Evolutionary conservation across 2,113 vertebrate genomes (phyloP), one percentile per base, ranked within the genome.

Genomic region (Trachemys scripta): DNA sequence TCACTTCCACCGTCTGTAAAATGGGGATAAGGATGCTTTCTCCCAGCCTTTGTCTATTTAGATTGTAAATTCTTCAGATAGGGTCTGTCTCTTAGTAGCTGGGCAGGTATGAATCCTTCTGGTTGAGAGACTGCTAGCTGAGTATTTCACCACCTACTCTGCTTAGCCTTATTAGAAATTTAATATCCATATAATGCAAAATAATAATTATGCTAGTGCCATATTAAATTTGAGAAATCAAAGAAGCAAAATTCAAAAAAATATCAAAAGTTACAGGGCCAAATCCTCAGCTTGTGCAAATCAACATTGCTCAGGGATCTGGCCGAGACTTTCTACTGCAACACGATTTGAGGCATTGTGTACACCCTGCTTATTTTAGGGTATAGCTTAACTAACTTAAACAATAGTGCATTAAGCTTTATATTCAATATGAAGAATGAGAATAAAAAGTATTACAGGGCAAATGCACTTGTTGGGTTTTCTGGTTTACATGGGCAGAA

Each of bases 401-500:
- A 27, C 84, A 93, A 87, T 51, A 95, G 88, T 78, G 29, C 51
- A 72, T 88, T 50, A 80, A 78, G 25, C 62, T 82, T 80, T 9
- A 53, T 82, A 88, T 88, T 94, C 87, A 82, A 42, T 38, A 78
- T 49, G 54, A 12, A 13, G 54, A 87, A 93, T 5, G 47, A 84
- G 80, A 94, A 78, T 24, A 56, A 69, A 69, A 20, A 69, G 35
- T 69, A 38, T 38, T 38, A n/a, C 35, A 20, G 65, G 20, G n/a
- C 69, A 65, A 93, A 88, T 90, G 92, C 80, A 89, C 62, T 78
- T 29, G 49, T 0, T 1, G 8, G 80, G 57, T 78, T 87, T 35
- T 51, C 42, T 82, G 51, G 51, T 62, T 75, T 5, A 1, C 45
- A 49, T 3, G 84, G 78, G 1, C 87, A 51, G 92, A 95, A 10